Evolutionary conservation across 2,113 vertebrate species (phyloP), one percentile per base, ranked within the genome.

Genomic region (Tetrax tetrax): DNA sequence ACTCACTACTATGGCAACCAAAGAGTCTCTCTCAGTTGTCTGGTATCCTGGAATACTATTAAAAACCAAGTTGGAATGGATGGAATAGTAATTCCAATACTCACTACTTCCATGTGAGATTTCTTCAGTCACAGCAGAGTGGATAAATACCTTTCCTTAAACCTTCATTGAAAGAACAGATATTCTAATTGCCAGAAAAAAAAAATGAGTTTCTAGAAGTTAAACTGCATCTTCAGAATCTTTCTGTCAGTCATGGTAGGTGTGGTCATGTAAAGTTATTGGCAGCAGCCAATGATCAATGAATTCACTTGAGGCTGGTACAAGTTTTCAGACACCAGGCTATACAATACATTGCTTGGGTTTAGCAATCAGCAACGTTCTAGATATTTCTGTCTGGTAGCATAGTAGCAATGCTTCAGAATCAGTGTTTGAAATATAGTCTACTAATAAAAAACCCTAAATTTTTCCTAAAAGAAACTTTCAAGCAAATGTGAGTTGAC

Each of bases 371-470:
- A 45, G 5, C 14, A 57, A 19, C 6, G 25, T 53, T 68, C 23
- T 68, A 59, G 20, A 3, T 69, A 37, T 47, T 54, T 82, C 27
- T 84, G 53, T 2, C 27, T 54, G 31, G 5, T 53, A 63, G 15
- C 14, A 33, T 18, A 33, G 12, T 9, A 61, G 5, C 27, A 70
- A 9, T 38, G 19, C 28, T 59, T 87, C 70, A 75, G 13, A 57
- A 57, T 45, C 29, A 37, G 22, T 48, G 50, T 59, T 57, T 82
- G 24, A 78, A 84, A 69, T 38, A 38, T 17, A 29, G 3, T 37
- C 27, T 48, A 10, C 27, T 61, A 18, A 16, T 21, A 37, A 45
- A n/a, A 48, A 59, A 24, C 0, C 0, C 10, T 14, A 54, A 51
- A 27, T 69, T 47, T 61, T 87, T 77, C 18, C 17, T 9, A 13